These are phyloP conservation scores for Todus mexicanus DNA, from an alignment of 2,797 vertebrate species.

Conservation along the genomic window DNA sequence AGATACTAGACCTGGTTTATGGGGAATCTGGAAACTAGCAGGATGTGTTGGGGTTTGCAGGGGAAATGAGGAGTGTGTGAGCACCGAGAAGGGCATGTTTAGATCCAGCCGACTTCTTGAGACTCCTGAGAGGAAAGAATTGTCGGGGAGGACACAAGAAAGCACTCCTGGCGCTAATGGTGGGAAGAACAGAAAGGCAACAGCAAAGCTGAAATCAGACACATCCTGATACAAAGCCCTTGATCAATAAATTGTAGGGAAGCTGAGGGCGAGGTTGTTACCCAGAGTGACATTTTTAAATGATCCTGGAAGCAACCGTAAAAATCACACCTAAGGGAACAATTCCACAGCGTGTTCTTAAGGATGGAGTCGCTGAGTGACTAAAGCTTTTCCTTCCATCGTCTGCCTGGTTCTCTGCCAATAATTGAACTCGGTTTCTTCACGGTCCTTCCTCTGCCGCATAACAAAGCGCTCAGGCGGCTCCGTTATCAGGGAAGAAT, in stretches of 20 bases:
- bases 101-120: background rate
- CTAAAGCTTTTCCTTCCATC: background rate
- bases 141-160: background rate
- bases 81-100: background rate
- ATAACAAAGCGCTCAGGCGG: background rate
- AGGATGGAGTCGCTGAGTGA: background rate
- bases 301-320: background rate
- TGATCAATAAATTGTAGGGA: background rate
- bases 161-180: background rate
- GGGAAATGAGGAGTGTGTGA: background rate
- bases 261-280: background rate
- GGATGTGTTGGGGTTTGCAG: background rate
- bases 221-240: background rate
- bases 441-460: background rate
- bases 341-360: background rate
- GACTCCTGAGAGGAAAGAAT: background rate
- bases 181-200: background rate
- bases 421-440: background rate
- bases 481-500: background rate
- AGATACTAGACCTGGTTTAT: accelerated
- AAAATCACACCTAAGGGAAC: background rate
- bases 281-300: background rate
- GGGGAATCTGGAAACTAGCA: background rate
- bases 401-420: background rate
- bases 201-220: background rate